Conservation (phyloP, 2,888 invertebrate species). For the Clostera curtula region DNA sequence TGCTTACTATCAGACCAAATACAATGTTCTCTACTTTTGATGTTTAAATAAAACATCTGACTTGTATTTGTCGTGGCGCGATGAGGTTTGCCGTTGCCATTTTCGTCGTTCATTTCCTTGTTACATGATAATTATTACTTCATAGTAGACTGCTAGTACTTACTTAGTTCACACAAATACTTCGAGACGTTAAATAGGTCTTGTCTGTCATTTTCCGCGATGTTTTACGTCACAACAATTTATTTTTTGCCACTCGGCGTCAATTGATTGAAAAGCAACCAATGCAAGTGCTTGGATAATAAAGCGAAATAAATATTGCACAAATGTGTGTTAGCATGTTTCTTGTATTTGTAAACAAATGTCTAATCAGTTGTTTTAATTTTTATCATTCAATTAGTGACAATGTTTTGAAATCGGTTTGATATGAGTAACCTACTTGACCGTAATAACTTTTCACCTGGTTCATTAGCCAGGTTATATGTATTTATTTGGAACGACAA, state of each 20-base stretch:
- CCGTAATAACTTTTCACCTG: constrained; percentile 2
- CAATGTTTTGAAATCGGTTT: constrained; percentile 1
- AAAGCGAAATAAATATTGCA: too few species aligned
- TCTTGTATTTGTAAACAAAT: too few species aligned
- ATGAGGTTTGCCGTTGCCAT: constrained; percentile 4
- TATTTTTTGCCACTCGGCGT: background rate
- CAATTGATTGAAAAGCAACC: background rate
- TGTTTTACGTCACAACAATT: constrained; percentile 3
- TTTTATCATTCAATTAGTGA: constrained; percentile 1
- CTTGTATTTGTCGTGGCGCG: constrained; percentile 2
- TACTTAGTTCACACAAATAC: constrained; percentile 8
- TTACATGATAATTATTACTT: constrained; percentile 14
- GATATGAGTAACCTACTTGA: background rate
- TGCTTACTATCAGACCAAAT: too few species aligned
- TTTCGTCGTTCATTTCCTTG: constrained; percentile 14
- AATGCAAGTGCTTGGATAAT: too few species aligned
- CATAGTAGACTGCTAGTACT: constrained; percentile 8
- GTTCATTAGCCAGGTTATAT: background rate
- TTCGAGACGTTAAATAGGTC: constrained; percentile 5
- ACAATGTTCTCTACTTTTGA: too few species aligned
- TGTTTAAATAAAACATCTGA: constrained; percentile 2
- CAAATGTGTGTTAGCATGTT: too few species aligned
- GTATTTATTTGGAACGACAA: background rate
- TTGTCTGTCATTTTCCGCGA: constrained; percentile 5
- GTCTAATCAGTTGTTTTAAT: background rate